A percentile compares a stretch with the other conserved stretches of the same genome.
Evolutionary conservation across 2,888 invertebrate species (phyloP).

Genomic region (Troides helena): DNA sequence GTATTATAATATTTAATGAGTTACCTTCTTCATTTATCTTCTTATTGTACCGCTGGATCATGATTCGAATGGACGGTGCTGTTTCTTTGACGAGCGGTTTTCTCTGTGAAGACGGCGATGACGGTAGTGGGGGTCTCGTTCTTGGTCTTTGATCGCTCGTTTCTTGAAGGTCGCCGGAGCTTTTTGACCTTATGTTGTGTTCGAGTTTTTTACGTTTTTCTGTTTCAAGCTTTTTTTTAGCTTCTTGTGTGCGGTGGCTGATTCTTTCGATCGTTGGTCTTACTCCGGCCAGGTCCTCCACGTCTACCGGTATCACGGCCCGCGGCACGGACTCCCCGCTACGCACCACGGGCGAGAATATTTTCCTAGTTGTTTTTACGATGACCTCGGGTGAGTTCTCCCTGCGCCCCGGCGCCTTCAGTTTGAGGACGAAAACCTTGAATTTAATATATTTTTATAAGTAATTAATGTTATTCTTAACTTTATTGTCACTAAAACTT

Average conservation of each 20-base stretch:
- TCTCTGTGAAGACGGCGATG: constrained; percentile 81
- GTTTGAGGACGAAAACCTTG: constrained; percentile 68
- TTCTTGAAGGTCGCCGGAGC: constrained; percentile 64
- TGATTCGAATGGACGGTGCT: constrained; percentile 84
- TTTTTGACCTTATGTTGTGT: constrained; percentile 49
- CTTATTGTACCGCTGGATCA: constrained; percentile 86
- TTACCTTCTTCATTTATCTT: constrained; percentile 81
- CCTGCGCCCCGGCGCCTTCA: constrained; percentile 64
- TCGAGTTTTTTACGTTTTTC: constrained; percentile 48
- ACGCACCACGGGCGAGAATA: constrained; percentile 86
- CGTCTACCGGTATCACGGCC: constrained; percentile 72
- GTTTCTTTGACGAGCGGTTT: constrained; percentile 81
- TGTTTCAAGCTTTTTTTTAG: constrained; percentile 43
- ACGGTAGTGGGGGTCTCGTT: constrained; percentile 79
- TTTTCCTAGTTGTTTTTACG: constrained; percentile 89
- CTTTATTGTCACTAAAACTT: too few relatives aligned
- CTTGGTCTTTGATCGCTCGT: constrained; percentile 59
- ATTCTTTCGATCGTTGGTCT: constrained; percentile 45
- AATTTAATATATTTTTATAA: constrained; percentile 25
- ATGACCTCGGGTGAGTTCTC: constrained; percentile 83
- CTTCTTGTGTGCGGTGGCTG: constrained; percentile 39
- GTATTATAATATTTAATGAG: neutral
- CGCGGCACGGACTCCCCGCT: constrained; percentile 77
- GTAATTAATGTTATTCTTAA: too few relatives aligned
- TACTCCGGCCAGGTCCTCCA: constrained; percentile 67